Percentiles rank a stretch among this genome's conserved stretches.
Evolutionary conservation across 2,888 invertebrate genomes (phyloP).

Genomic region (Lasioglossum pauxillum): DNA sequence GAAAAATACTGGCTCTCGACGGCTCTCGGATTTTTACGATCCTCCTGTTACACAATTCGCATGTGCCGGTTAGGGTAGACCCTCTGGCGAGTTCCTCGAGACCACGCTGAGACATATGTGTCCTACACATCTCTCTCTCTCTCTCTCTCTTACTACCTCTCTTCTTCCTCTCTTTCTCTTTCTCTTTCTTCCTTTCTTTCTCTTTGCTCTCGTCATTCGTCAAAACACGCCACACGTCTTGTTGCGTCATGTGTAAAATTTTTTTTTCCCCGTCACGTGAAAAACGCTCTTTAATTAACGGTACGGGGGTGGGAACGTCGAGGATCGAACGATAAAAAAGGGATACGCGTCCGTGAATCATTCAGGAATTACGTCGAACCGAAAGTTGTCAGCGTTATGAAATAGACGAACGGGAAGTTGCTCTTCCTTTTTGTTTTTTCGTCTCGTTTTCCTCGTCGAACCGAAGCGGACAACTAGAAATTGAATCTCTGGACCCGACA

Average conservation of each 20-base stretch:
- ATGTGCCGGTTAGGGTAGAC: slow-evolving; percentile 55
- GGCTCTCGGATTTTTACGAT: slow-evolving; percentile 49
- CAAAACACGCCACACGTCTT: slow-evolving; percentile 41
- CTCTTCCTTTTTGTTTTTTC: not conserved
- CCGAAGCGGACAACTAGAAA: slow-evolving; percentile 1
- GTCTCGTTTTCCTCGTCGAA: not conserved
- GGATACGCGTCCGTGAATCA: not conserved
- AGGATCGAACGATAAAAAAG: not conserved
- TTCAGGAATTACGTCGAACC: not conserved
- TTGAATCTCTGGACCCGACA: not conserved
- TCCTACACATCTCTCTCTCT: slow-evolving; percentile 7
- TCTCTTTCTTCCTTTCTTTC: slow-evolving; percentile 2
- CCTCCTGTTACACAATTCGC: slow-evolving; percentile 63
- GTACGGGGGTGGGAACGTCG: not conserved
- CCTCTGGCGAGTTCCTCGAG: slow-evolving; percentile 57
- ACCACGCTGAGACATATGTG: slow-evolving; percentile 71
- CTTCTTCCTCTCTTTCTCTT: not conserved
- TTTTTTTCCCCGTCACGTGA: not conserved
- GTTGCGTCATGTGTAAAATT: slow-evolving; percentile 50
- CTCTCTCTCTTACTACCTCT: not conserved
- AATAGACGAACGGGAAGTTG: not conserved
- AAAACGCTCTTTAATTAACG: slow-evolving; percentile 40
- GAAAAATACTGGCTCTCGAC: slow-evolving; percentile 42
- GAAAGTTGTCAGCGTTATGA: not conserved
- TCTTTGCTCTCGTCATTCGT: slow-evolving; percentile 60